These are phyloP conservation scores for Pseudochaenichthys georgianus DNA, from an alignment of 2,797 vertebrate species.

Conservation along the genomic window DNA sequence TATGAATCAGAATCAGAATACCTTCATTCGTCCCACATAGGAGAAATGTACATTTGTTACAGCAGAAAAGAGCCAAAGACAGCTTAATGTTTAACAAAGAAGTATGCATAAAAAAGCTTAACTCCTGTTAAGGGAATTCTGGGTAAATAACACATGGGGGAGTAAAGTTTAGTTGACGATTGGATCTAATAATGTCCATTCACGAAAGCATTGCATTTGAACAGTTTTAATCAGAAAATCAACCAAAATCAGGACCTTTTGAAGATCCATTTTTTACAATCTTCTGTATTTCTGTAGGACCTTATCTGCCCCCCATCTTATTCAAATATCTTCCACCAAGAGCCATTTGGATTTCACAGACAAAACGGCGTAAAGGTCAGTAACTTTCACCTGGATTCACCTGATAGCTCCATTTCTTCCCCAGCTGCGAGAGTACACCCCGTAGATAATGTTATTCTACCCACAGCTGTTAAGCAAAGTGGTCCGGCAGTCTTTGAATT, in stretches of 20 bases:
- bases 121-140: not conserved
- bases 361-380: constrained; percentile 37
- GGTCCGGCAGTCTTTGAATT: constrained; percentile 35
- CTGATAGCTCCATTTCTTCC: constrained; percentile 64
- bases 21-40: too few relatives aligned
- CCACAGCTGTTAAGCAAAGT: constrained; percentile 58
- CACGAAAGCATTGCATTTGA: not conserved
- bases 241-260: not conserved
- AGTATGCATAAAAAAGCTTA: not conserved
- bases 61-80: too few relatives aligned
- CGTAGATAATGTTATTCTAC: constrained; percentile 18
- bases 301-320: not conserved
- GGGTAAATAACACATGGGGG: not conserved
- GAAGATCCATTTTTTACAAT: not conserved
- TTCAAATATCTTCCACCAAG: constrained; percentile 22
- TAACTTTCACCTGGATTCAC: constrained; percentile 67
- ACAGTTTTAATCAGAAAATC: too few relatives aligned
- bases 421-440: constrained; percentile 57
- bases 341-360: constrained; percentile 38
- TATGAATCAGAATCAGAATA: too few relatives aligned
- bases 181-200: not conserved
- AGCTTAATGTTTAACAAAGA: too few relatives aligned
- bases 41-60: too few relatives aligned
- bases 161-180: not conserved
- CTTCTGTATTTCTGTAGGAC: not conserved